Percentiles rank a stretch among this genome's conserved stretches.
Evolutionary conservation across 2,888 invertebrate species (phyloP).

Genomic region (Calliphora vomitoria): DNA sequence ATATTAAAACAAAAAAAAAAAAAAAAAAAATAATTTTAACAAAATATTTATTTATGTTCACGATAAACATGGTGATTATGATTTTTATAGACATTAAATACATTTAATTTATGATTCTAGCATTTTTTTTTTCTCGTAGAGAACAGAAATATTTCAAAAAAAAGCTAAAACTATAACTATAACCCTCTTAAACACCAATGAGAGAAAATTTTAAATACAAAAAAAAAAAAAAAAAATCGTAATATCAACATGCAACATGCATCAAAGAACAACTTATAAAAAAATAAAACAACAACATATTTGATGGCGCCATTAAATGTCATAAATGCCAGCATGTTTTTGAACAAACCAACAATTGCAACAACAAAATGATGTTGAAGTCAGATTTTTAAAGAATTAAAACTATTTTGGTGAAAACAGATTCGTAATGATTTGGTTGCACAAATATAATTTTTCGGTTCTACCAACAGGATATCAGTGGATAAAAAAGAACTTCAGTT

Average conservation of each 20-base stretch:
- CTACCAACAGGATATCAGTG: no score
- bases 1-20: not conserved
- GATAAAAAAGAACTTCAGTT: no score
- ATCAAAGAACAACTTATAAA: slow-evolving; percentile 36
- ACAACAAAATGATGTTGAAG: slow-evolving; percentile 25
- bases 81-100: slow-evolving; percentile 70
- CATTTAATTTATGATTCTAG: slow-evolving; percentile 66
- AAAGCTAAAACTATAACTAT: slow-evolving; percentile 22
- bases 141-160: slow-evolving; percentile 9
- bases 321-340: slow-evolving; percentile 69
- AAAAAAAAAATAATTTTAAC: slow-evolving; percentile 23
- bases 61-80: slow-evolving; percentile 70
- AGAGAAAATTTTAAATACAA: slow-evolving; percentile 24
- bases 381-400: slow-evolving; percentile 38
- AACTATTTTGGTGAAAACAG: not conserved
- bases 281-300: slow-evolving; percentile 58
- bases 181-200: slow-evolving; percentile 23
- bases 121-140: slow-evolving; percentile 3
- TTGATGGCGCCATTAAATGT: slow-evolving; percentile 73
- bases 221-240: not conserved
- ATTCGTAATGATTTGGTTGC: no score
- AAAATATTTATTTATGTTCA: slow-evolving; percentile 65
- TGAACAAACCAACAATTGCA: slow-evolving; percentile 50
- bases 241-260: slow-evolving; percentile 57
- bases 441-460: no score